Conservation (phyloP, 37 sponge, comb jelly and placozoan genomes). For the Hormiphora californensis region DNA sequence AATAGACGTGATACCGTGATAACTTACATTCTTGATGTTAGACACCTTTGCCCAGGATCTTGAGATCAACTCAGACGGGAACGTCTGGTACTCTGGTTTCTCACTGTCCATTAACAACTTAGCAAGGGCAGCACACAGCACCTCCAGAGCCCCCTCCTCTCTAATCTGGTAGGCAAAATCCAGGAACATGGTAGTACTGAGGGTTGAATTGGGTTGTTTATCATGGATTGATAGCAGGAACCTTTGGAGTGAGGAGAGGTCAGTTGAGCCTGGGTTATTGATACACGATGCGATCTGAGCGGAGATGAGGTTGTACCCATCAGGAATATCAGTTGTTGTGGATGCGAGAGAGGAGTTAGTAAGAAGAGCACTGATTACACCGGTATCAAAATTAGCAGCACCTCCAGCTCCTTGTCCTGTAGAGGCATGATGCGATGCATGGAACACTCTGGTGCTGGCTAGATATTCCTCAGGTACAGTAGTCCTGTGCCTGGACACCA, state of each 20-base stretch:
- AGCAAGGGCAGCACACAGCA: constrained; percentile 2
- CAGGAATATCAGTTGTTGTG: background rate
- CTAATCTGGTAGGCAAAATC: constrained; percentile 43
- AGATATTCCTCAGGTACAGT: too few species aligned
- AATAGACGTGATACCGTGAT: too few species aligned
- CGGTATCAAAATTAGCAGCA: too few species aligned
- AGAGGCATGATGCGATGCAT: too few species aligned
- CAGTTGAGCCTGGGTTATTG: background rate
- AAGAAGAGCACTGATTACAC: too few species aligned
- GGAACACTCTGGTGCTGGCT: too few species aligned
- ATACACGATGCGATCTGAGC: background rate
- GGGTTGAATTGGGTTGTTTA: constrained; percentile 10
- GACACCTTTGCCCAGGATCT: constrained; percentile 28
- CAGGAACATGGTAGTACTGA: constrained; percentile 35
- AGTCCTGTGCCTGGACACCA: too few species aligned
- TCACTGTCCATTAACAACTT: constrained; percentile 41
- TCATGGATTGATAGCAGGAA: constrained; percentile 8
- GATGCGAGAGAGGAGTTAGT: too few species aligned
- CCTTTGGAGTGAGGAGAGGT: constrained; percentile 3
- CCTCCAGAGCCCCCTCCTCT: background rate
- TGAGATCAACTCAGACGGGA: background rate
- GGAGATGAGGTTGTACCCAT: constrained; percentile 32
- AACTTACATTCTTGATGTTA: background rate
- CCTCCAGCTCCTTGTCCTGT: too few species aligned
- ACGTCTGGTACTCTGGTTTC: constrained; percentile 15